phyloP scores from a whole-genome alignment of 2,113 vertebrate species.

The Mormoops blainvillei region DNA sequence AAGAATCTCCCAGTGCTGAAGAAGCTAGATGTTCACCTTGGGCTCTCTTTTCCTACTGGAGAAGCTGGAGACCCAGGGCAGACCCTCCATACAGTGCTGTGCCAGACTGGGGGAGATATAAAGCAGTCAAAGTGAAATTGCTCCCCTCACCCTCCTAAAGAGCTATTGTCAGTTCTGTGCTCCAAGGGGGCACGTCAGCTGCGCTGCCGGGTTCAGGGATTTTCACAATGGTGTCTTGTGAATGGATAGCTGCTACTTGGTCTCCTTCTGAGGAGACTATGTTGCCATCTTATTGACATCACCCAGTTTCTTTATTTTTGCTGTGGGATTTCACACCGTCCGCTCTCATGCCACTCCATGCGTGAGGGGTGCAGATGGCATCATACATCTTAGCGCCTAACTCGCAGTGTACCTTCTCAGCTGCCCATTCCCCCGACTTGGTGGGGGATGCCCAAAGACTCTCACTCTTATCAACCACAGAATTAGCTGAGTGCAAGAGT shows the following conservation, averaged over 20 bases:
- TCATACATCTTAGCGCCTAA: neutral
- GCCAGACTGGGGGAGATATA: neutral
- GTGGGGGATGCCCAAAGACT: neutral
- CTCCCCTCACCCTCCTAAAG: neutral
- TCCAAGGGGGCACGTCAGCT: neutral
- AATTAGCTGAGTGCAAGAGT: neutral
- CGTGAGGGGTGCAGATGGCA: neutral
- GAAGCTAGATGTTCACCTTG: neutral
- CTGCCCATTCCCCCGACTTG: neutral
- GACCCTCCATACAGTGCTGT: neutral
- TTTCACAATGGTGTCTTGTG: neutral
- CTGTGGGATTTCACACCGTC: neutral
- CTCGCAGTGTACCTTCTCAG: neutral
- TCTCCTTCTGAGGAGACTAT: neutral
- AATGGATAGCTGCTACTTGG: neutral
- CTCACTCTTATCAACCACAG: neutral
- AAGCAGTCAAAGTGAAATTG: neutral
- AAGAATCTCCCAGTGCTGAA: neutral
- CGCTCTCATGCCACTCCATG: neutral
- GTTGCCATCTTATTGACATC: neutral
- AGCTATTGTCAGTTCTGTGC: neutral
- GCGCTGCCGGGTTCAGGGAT: neutral
- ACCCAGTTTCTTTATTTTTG: neutral
- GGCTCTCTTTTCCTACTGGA: neutral
- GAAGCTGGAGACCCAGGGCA: neutral